Percentiles rank a stretch among this genome's conserved stretches.
Evolutionary conservation across 2,888 invertebrate species (phyloP).

Genomic region (Creontiades dilutus): DNA sequence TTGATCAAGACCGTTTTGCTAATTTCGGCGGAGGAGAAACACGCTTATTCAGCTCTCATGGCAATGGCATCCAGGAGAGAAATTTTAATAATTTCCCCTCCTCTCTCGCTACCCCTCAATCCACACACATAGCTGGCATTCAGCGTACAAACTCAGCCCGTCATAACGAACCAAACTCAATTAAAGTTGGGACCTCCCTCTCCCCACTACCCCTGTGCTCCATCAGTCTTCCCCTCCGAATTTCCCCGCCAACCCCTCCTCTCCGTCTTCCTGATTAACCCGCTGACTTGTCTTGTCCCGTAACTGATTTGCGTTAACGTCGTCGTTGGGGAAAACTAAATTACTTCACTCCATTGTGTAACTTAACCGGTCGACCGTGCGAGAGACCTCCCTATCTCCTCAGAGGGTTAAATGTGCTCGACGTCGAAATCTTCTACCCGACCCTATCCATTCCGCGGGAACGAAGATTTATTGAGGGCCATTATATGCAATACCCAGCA

Average conservation of each 20-base stretch:
- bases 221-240: too few species aligned
- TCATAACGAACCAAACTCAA: constrained; percentile 60
- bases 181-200: constrained; percentile 30
- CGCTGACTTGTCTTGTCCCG: constrained; percentile 21
- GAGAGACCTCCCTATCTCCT: neutral
- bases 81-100: neutral
- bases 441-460: too few species aligned
- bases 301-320: constrained; percentile 23
- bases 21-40: too few species aligned
- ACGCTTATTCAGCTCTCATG: too few species aligned
- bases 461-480: too few species aligned
- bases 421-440: too few species aligned
- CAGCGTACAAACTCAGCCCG: neutral
- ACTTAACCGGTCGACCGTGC: neutral
- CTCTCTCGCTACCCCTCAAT: neutral
- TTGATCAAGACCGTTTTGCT: too few species aligned
- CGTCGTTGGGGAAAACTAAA: neutral
- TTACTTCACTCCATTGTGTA: neutral
- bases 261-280: constrained; percentile 41
- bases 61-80: too few species aligned
- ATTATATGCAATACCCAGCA: too few species aligned
- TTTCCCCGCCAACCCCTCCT: too few species aligned
- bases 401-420: too few species aligned
- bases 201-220: neutral
- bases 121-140: neutral